Base-by-base conservation (phyloP, 2,797 vertebrate genomes). In the Eremophila alpestris region DNA sequence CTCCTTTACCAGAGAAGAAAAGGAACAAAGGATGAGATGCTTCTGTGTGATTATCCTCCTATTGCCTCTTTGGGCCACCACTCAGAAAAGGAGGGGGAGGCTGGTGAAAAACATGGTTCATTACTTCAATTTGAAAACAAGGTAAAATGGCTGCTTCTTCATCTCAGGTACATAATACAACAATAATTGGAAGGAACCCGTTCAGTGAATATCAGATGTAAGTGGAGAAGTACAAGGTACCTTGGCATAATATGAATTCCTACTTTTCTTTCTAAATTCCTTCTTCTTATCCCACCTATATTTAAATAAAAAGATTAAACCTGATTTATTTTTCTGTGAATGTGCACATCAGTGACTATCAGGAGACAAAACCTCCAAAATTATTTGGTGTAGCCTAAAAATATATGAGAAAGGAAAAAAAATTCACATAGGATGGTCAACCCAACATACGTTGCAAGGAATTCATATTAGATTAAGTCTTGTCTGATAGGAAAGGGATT, bases 311-410 rank as follows among this genome's bases (percentile, higher is more conserved):
- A 41, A 36, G 87, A 81, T 36, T 63, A 43, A 87, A 56, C 30
- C 2, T 27, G 16, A 32, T 84, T 64, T 26, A 0, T 45, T 19
- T 75, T 81, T 64, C 23, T 67, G 2, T 38, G 26, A 14, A 70
- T 64, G 2, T 1, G 4, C 8, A 56, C 2, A 16, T 36, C n/a
- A 59, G 7, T 34, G 10, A 74, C 22, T 54, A 69, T 46, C 9
- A 41, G 23, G 4, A 40, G 10, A 10, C 43, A 34, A 46, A 17
- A 8, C 0, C 1, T 26, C 36, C 19, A 21, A 30, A 70, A 16
- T 10, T n/a, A 15, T 34, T 68, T 59, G 8, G 1, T 51, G 2
- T 29, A 73, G 26, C 29, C 7, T 4, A 49, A 74, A 91, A 65
- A 67, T 11, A 36, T 3, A 15, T 4, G 7, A 45, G 5, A 24